These are phyloP conservation scores for Phyllotreta cruciferae DNA, from an alignment of 2,888 invertebrate species.

Conservation along the genomic window DNA sequence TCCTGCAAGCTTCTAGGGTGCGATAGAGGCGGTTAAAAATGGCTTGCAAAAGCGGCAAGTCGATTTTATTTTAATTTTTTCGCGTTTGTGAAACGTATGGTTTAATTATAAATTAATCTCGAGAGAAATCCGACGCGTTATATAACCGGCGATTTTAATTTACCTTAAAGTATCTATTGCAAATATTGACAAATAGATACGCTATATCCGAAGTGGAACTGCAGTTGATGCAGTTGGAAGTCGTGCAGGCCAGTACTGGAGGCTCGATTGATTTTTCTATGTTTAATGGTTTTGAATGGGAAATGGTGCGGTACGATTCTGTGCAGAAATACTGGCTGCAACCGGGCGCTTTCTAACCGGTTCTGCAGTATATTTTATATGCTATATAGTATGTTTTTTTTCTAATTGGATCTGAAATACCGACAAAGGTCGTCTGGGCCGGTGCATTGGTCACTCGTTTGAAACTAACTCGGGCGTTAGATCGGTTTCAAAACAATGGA, in stretches of 20 bases:
- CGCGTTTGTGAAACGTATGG: slow-evolving; percentile 6
- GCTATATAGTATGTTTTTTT: too few species aligned
- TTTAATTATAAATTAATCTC: slow-evolving; percentile 15
- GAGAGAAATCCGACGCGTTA: slow-evolving; percentile 14
- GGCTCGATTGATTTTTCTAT: too few species aligned
- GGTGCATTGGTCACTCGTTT: background rate
- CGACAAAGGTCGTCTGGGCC: slow-evolving; percentile 6
- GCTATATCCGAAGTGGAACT: slow-evolving; percentile 1
- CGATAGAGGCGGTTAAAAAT: too few species aligned
- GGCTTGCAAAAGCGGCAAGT: slow-evolving; percentile 1
- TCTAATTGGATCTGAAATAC: slow-evolving; percentile 17
- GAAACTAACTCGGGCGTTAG: too few species aligned
- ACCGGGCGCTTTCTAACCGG: slow-evolving; percentile 35
- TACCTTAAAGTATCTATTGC: slow-evolving; percentile 7
- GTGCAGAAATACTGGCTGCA: background rate
- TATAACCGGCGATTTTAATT: slow-evolving; percentile 23
- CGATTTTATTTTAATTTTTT: too few species aligned
- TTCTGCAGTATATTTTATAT: slow-evolving; percentile 17
- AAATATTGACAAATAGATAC: slow-evolving; percentile 3
- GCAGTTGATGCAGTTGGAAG: slow-evolving; percentile 10
- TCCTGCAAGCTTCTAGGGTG: too few species aligned
- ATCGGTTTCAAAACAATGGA: too few species aligned
- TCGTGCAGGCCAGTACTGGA: slow-evolving; percentile 4
- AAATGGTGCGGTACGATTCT: background rate
- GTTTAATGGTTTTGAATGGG: background rate